Evolutionary conservation across 2,797 vertebrate species (phyloP), one percentile per base, ranked within the genome.

Genomic region (Crenuchus spilurus): DNA sequence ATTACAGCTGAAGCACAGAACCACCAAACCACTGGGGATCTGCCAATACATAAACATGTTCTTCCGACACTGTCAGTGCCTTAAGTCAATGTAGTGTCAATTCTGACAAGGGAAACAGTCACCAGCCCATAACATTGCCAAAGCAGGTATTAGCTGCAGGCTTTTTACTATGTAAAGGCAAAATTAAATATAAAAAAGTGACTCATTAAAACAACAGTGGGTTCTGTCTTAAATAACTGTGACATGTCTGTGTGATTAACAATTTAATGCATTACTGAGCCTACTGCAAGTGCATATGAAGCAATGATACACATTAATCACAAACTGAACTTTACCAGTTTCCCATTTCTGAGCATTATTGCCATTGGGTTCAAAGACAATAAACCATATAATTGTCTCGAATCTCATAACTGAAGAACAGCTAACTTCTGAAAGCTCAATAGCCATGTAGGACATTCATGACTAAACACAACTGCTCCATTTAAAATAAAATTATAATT

Each of bases 11-110:
- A 55, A 33, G 6, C 2, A 24, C 64, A 42, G 6, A 68, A 48
- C 35, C 51, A 35, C 71, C 54, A 2, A 68, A 48, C 35, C 51
- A 35, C 71, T 44, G 4, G 42, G 39, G 28, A 55, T 28, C 51
- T 42, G 54, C 46, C 14, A 49, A 62, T 69, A 67, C 51, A 66
- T 80, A 73, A 65, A 64, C 61, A 60, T 54, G 42, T 28, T 66
- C 52, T 37, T 78, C 67, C 58, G 41, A 35, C 69, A 66, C 37
- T 73, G 54, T 20, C 63, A 73, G 64, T 20, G 65, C 62, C 41
- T 49, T 44, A 24, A 16, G 30, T 57, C 33, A 72, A 33, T 54
- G 11, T 18, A 57, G 61, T 30, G 41, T 33, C 42, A 33, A 30
- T 20, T 6, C 13, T 28, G 62, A 65, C 41, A 30, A 63, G 7